phyloP scores from a whole-genome alignment of 2,113 vertebrate species.

The Sebastes fasciatus region DNA sequence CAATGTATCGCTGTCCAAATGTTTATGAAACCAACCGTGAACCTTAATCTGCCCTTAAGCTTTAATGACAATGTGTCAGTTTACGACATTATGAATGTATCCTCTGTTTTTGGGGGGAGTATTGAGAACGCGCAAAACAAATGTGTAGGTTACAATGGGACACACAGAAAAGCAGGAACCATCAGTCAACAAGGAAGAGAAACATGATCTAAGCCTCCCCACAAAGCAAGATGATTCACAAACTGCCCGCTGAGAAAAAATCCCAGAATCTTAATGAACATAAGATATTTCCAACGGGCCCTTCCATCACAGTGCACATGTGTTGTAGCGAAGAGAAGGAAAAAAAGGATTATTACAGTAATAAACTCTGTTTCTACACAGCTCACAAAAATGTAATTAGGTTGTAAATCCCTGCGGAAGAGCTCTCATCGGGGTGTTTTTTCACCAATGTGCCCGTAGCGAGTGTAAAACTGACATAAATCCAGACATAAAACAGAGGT shows the following conservation, averaged over 20 bases:
- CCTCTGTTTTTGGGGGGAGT: slow-evolving; percentile 52
- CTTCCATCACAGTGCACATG: slow-evolving; percentile 26
- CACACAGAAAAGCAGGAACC: slow-evolving; percentile 59
- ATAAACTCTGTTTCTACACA: slow-evolving; percentile 13
- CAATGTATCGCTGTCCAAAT: not conserved
- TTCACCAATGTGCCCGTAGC: slow-evolving; percentile 35
- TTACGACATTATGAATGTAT: slow-evolving; percentile 62
- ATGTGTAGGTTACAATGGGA: slow-evolving; percentile 66
- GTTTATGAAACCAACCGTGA: slow-evolving; percentile 11
- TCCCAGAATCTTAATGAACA: slow-evolving; percentile 66
- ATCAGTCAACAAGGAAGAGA: slow-evolving; percentile 70
- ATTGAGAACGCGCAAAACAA: slow-evolving; percentile 53
- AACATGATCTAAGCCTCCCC: slow-evolving; percentile 74
- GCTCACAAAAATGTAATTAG: slow-evolving; percentile 47
- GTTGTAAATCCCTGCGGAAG: slow-evolving; percentile 30
- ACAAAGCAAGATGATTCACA: slow-evolving; percentile 67
- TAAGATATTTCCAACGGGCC: slow-evolving; percentile 63
- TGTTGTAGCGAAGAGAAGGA: slow-evolving; percentile 15
- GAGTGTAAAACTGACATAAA: slow-evolving; percentile 66
- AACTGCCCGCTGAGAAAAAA: slow-evolving; percentile 54
- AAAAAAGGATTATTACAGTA: slow-evolving; percentile 12
- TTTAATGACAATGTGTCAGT: slow-evolving; percentile 46
- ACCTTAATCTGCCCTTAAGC: slow-evolving; percentile 7
- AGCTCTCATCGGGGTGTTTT: slow-evolving; percentile 13
- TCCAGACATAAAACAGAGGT: slow-evolving; percentile 66